Base-by-base conservation (phyloP, 2,888 invertebrate species). In the Eristalis arbustorum region DNA sequence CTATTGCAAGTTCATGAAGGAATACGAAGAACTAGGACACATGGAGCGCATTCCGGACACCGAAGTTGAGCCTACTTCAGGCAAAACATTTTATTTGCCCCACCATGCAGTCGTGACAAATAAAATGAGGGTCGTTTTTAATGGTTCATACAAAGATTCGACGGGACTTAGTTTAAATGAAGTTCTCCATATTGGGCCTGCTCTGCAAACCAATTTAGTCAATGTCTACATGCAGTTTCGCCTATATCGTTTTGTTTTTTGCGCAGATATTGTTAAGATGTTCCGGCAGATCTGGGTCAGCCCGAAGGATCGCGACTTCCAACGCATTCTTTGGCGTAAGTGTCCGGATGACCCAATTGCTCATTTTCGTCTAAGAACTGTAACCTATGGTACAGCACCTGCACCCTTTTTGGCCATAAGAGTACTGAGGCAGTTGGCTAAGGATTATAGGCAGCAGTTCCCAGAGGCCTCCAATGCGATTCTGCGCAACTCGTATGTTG, bases 51-150 rank as follows among this genome's bases (percentile, higher is more conserved):
- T 62, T 62, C 61, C 61, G 28, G 61, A 62, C 31, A 62, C 25
- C 13, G 61, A 14, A 28, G 31, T 56, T 23, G 23, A 66, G 22
- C 28, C 31, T 42, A 31, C 34, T 1, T n/a, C 31, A 28, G 28
- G 18, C 18, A 5, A 56, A 62, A 34, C 22, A 72, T 71, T 71
- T 57, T 83, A 61, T 57, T 67, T 11, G 25, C 62, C 34, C n/a
- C 62, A 62, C 34, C 62, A 18, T 31, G 62, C 62, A n/a, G 62
- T 62, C 31, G 31, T 59, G 3, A 82, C 82, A 22, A 82, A 71
- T 2, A 62, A 62, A 62, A 62, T 62, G 31, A 62, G 62, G 62
- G 62, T 31, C 5, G 62, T 62, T 31, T 62, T 62, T 23, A 23
- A 31, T 62, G 62, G 31, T 31, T 62, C 62, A 3, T 28, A 62